These are phyloP conservation scores for Amphipoea lucens DNA, from an alignment of 2,888 invertebrate genomes.

Conservation along the genomic window DNA sequence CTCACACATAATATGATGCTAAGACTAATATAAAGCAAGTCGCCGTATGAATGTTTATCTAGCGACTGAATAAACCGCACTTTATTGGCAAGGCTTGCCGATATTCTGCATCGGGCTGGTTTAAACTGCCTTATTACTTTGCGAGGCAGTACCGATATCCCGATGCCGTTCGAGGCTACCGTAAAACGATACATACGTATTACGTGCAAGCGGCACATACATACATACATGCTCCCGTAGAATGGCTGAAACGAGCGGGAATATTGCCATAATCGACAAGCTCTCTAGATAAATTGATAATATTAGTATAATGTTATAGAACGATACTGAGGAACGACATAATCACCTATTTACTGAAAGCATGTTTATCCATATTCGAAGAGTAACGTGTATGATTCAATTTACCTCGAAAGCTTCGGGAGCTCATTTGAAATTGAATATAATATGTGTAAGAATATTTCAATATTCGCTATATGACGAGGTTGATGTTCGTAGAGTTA, in stretches of 20 bases:
- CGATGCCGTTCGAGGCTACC: not conserved
- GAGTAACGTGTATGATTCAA: conserved; percentile 17
- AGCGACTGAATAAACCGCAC: conserved; percentile 21
- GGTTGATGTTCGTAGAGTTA: not conserved
- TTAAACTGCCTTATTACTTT: conserved; percentile 45
- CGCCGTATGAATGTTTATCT: conserved; percentile 25
- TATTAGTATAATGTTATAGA: conserved; percentile 4
- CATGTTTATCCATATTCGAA: conserved; percentile 9
- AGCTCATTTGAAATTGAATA: conserved; percentile 37
- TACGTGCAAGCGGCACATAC: not conserved
- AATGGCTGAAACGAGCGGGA: not conserved
- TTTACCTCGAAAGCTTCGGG: conserved; percentile 15
- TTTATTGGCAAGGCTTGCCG: conserved; percentile 38
- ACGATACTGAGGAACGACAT: not conserved
- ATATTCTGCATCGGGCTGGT: conserved; percentile 9
- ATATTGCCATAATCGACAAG: not conserved
- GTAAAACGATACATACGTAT: not conserved
- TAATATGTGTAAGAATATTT: conserved; percentile 12
- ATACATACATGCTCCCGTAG: not conserved
- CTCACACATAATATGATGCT: not conserved
- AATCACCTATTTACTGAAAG: conserved; percentile 18
- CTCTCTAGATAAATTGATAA: conserved; percentile 25
- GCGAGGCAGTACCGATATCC: conserved; percentile 16
- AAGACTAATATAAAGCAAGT: conserved; percentile 21
- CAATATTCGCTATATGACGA: conserved; percentile 13